Conservation (phyloP, 2,113 vertebrate species). For the Lonchura striata region DNA sequence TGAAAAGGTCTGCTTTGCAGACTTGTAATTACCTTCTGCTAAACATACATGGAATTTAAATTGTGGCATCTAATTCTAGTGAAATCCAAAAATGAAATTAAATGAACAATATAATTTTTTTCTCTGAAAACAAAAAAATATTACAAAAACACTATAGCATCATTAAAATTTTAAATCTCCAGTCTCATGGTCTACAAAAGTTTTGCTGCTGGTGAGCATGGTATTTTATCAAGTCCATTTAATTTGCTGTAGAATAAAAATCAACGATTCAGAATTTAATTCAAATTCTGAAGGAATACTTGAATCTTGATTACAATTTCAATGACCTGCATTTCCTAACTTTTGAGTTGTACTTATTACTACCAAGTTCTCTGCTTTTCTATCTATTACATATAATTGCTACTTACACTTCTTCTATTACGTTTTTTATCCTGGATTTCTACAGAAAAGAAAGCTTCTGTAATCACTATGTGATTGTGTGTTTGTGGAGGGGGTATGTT, state of each 20-base stretch:
- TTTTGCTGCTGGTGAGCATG: not conserved
- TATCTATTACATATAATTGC: slow-evolving; percentile 12
- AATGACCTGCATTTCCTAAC: slow-evolving; percentile 1
- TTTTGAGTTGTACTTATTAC: not conserved
- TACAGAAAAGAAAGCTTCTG: not conserved
- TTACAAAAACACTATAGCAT: not conserved
- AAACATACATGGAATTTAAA: not conserved
- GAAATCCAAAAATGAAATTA: not conserved
- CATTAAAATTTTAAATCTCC: not conserved
- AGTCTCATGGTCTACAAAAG: not conserved
- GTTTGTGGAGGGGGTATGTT: not conserved
- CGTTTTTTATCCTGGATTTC: not conserved
- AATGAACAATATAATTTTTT: not conserved
- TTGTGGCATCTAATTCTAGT: not conserved
- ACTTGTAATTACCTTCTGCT: not conserved
- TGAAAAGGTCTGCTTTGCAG: not conserved
- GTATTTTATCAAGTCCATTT: not conserved
- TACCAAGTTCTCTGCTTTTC: slow-evolving; percentile 18
- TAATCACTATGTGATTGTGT: slow-evolving; percentile 1
- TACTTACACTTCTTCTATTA: not conserved
- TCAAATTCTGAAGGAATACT: not conserved
- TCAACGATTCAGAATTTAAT: not conserved
- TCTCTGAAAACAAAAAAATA: not conserved
- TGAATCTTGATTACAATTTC: slow-evolving; percentile 26
- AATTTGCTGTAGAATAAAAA: not conserved